phyloP scores from a whole-genome alignment of 92 coral and sea anemone genomes.

The Porites divaricata region DNA sequence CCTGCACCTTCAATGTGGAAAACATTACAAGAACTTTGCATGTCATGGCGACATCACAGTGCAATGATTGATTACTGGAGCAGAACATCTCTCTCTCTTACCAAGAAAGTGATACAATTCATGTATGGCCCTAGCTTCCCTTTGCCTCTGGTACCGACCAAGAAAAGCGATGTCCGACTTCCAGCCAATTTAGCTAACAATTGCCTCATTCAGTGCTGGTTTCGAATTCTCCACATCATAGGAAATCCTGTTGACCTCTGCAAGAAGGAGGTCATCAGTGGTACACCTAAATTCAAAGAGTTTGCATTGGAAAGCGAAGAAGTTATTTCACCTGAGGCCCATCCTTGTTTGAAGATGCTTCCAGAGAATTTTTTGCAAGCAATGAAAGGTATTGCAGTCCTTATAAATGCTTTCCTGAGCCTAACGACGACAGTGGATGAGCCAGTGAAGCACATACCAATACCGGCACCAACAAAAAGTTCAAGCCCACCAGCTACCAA shows the following conservation, averaged over 20 bases:
- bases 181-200: constrained; percentile 76
- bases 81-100: constrained; percentile 79
- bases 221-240: constrained; percentile 92
- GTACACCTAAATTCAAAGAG: constrained; percentile 92
- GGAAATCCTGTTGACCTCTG: constrained; percentile 97
- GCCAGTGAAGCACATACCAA: constrained; percentile 93
- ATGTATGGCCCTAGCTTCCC: constrained; percentile 91
- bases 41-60: constrained; percentile 95
- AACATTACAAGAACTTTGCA: constrained; percentile 93
- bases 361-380: constrained; percentile 95
- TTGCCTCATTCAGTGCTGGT: constrained; percentile 94
- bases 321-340: constrained; percentile 81
- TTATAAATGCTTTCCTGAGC: constrained; percentile 79
- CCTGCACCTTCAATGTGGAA: constrained; percentile 98
- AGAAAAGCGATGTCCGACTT: constrained; percentile 86
- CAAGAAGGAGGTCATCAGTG: constrained; percentile 82
- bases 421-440: constrained; percentile 75
- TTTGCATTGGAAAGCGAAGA: constrained; percentile 86
- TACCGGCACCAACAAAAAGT: constrained; percentile 75
- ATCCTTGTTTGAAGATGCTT: constrained; percentile 82
- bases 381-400: constrained; percentile 90
- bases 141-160: constrained; percentile 62
- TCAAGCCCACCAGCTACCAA: constrained; percentile 80
- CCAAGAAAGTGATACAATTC: constrained; percentile 81
- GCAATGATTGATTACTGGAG: constrained; percentile 95